Percentiles rank a stretch among this genome's conserved stretches.
These are phyloP conservation scores for Chirona hameri DNA, from an alignment of 2,888 invertebrate species.

Conservation along the genomic window DNA sequence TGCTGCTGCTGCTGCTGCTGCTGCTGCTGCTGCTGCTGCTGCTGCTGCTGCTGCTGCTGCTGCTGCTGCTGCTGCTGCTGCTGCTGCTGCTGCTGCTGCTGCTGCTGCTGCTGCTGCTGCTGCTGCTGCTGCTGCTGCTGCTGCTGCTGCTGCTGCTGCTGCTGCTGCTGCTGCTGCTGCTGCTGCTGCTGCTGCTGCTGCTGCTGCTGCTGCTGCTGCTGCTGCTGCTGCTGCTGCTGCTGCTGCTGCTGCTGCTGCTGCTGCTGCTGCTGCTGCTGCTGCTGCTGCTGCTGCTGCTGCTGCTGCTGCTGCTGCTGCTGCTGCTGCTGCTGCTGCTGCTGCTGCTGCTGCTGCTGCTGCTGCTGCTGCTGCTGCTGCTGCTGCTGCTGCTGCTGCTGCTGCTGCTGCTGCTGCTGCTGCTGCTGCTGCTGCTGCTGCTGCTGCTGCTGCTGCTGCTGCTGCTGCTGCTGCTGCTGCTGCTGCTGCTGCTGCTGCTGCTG, in stretches of 20 bases:
- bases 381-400: conserved; percentile 32
- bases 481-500: conserved; percentile 32
- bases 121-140: conserved; percentile 32
- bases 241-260: conserved; percentile 32
- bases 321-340: conserved; percentile 32
- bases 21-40: conserved; percentile 32
- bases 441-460: conserved; percentile 32
- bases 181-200: conserved; percentile 32
- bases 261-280: conserved; percentile 32
- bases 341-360: conserved; percentile 32
- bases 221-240: conserved; percentile 32
- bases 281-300: conserved; percentile 32
- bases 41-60: conserved; percentile 32
- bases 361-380: conserved; percentile 32
- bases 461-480: conserved; percentile 32
- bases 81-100: conserved; percentile 32
- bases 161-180: conserved; percentile 32
- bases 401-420: conserved; percentile 32
- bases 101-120: conserved; percentile 32
- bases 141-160: conserved; percentile 32
- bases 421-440: conserved; percentile 32
- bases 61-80: conserved; percentile 32
- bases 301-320: conserved; percentile 32
- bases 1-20: conserved; percentile 32
- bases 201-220: conserved; percentile 32